These are phyloP conservation scores for Alouatta palliata DNA, from an alignment of 2,113 vertebrate genomes.

Conservation along the genomic window DNA sequence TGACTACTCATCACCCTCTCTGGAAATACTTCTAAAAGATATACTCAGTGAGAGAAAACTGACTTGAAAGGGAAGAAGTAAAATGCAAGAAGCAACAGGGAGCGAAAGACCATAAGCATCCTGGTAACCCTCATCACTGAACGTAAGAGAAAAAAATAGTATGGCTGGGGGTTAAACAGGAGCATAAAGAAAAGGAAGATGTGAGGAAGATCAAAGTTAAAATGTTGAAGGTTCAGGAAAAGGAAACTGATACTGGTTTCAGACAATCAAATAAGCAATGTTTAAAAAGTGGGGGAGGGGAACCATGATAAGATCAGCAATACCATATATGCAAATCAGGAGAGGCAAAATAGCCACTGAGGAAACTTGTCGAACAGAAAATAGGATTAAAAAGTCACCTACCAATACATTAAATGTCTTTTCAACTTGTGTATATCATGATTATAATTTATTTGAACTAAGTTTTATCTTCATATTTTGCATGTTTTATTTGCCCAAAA, in stretches of 20 bases:
- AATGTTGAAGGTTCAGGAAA: neutral
- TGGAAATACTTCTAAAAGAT: neutral
- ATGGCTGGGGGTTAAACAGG: neutral
- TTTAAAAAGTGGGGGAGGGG: neutral
- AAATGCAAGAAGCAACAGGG: neutral
- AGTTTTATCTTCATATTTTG: constrained; percentile 19
- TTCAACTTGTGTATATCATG: neutral
- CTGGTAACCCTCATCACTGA: neutral
- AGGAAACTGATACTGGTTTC: neutral
- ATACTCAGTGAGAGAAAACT: neutral
- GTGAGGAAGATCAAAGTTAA: neutral
- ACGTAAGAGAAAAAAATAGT: neutral
- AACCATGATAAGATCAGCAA: neutral
- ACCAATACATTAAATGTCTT: neutral
- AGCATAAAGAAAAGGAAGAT: neutral
- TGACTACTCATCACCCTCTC: neutral
- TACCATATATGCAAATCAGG: neutral
- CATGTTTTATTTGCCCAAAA: neutral
- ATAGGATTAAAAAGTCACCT: neutral
- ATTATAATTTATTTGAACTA: neutral
- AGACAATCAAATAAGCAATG: neutral
- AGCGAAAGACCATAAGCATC: neutral
- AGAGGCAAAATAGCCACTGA: neutral
- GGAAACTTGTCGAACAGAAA: neutral
- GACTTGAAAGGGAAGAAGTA: neutral